Base-by-base conservation (phyloP, 2,797 vertebrate genomes). In the Melanitta fusca region DNA sequence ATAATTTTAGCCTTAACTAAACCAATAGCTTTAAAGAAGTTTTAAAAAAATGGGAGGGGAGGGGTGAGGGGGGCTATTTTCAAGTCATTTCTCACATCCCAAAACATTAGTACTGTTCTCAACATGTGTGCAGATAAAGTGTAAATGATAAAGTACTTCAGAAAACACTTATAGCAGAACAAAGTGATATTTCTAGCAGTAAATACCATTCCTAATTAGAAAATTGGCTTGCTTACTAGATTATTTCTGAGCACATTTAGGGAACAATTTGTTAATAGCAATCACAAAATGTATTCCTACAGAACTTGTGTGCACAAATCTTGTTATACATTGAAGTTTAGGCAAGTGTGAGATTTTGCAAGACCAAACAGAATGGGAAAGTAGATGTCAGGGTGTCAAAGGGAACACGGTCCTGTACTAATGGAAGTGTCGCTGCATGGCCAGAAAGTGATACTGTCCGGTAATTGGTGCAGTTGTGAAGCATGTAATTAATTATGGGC, bases 261-360 rank as follows among this genome's bases (percentile, higher is more conserved):
- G 22, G 49, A 83, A 54, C 27, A 51, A 30, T 53, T 54, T 74
- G 10, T 65, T 84, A 87, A 47, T 65, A 83, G 61, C 27, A 77
- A 22, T 19, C 30, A 20, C 41, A 69, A 47, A 73, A 60, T 38
- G 24, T 7, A 7, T 82, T 68, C 18, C 79, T 64, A 28, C 8
- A 39, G 66, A 79, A 58, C 20, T 13, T 39, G 8, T 28, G 28
- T 88, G 89, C 91, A 93, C 87, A 92, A 91, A 95, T 94, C 87
- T 92, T 83, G 30, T 85, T 92, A 88, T 56, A 34, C 62, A 19
- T 51, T 81, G 41, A 57, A 2, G 2, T 53, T 72, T 81, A 68
- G 11, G 8, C 17, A 30, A 85, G 4, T 49, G 30, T 65, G 66
- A 65, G 66, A 13, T 88, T 34, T 58, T 83, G 57, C 32, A 72